Evolutionary conservation across 2,797 vertebrate genomes (phyloP).

Genomic region (Sebastes umbrosus): DNA sequence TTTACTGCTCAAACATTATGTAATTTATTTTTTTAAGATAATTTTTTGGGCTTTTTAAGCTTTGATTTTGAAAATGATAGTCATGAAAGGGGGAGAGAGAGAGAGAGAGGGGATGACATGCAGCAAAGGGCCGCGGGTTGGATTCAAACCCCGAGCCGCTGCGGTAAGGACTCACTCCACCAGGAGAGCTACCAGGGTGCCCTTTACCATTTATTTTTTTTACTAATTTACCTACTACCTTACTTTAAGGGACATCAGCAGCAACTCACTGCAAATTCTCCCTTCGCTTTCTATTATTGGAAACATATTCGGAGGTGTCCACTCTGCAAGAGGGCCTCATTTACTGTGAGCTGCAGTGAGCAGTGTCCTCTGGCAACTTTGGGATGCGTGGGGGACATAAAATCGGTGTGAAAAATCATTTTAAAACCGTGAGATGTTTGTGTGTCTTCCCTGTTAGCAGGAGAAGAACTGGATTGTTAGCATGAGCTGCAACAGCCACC

Average conservation of each 20-base stretch:
- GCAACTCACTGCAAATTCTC: not conserved
- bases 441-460: not conserved
- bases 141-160: too few relatives aligned
- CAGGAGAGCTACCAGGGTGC: too few relatives aligned
- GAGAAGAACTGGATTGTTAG: not conserved
- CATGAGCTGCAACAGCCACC: not conserved
- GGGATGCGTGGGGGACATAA: not conserved
- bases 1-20: too few relatives aligned
- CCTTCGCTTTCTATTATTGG: not conserved
- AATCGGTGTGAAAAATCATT: not conserved
- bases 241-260: not conserved
- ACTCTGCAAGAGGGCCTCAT: not conserved
- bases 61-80: too few relatives aligned
- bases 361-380: not conserved
- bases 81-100: too few relatives aligned
- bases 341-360: not conserved
- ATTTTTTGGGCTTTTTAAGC: too few relatives aligned
- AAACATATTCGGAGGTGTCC: not conserved
- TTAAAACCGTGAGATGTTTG: slow-evolving; percentile 1
- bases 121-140: too few relatives aligned
- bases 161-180: too few relatives aligned
- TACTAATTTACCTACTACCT: not conserved
- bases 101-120: too few relatives aligned
- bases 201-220: not conserved
- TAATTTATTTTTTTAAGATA: not conserved